These are phyloP conservation scores for Resseliella maxima DNA, from an alignment of 2,888 invertebrate genomes.

Conservation along the genomic window DNA sequence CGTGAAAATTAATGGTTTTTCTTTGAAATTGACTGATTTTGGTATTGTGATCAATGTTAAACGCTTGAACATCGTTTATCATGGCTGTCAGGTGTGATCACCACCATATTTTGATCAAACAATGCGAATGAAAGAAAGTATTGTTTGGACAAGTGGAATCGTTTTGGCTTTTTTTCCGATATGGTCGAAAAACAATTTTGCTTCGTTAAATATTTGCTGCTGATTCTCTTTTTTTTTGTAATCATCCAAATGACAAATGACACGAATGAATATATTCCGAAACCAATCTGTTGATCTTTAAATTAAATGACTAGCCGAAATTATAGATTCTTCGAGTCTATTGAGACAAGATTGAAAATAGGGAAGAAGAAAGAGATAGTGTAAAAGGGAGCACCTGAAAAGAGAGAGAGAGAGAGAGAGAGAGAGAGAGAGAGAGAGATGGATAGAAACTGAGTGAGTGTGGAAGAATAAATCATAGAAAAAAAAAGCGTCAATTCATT, in stretches of 20 bases:
- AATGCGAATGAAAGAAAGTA: constrained; percentile 27
- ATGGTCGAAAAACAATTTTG: background rate
- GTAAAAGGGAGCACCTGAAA: too few relatives aligned
- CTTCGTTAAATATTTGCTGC: background rate
- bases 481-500: background rate
- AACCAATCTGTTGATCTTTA: constrained; percentile 3
- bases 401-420: too few relatives aligned
- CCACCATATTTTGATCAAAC: background rate
- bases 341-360: too few relatives aligned
- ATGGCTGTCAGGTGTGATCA: constrained; percentile 36
- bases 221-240: background rate
- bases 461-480: too few relatives aligned
- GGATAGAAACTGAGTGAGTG: too few relatives aligned
- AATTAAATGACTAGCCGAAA: constrained; percentile 11
- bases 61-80: background rate
- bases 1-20: background rate
- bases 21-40: background rate
- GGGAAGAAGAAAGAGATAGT: too few relatives aligned
- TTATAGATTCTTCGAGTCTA: too few relatives aligned
- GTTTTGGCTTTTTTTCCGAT: background rate
- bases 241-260: constrained; percentile 45
- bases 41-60: constrained; percentile 19
- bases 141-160: constrained; percentile 46
- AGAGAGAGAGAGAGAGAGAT: too few relatives aligned
- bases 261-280: background rate